These are phyloP conservation scores for Hippolais icterina DNA, from an alignment of 2,113 vertebrate genomes.

Conservation along the genomic window DNA sequence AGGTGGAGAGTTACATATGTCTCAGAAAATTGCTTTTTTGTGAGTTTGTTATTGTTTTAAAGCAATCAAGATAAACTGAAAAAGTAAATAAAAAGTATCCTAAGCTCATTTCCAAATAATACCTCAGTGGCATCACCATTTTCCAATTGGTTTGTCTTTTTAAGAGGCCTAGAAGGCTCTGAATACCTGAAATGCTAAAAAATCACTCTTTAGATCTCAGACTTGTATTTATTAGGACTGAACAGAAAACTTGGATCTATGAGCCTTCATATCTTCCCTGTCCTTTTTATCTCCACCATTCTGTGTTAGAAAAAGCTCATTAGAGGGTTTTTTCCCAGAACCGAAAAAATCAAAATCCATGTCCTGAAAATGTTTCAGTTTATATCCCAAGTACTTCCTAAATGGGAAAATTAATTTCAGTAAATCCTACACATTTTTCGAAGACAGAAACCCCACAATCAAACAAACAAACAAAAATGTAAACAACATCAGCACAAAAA, in stretches of 20 bases:
- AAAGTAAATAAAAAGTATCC: neutral
- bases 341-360: neutral
- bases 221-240: neutral
- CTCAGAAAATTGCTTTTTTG: neutral
- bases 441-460: neutral
- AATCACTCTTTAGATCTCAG: neutral
- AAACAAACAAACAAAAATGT: neutral
- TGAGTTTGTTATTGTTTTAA: neutral
- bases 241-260: neutral
- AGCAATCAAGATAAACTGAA: neutral
- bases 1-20: neutral
- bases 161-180: neutral
- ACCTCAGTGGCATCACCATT: neutral
- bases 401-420: neutral
- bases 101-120: neutral
- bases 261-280: neutral
- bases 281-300: neutral
- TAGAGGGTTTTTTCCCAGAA: neutral
- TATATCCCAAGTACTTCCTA: neutral
- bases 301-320: neutral
- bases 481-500: neutral
- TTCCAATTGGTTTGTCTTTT: neutral
- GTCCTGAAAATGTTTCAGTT: neutral
- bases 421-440: neutral
- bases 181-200: neutral